Percentiles rank a stretch among this genome's conserved stretches.
phyloP scores from a whole-genome alignment of 2,113 vertebrate species.

The Tetraodon nigroviridis region DNA sequence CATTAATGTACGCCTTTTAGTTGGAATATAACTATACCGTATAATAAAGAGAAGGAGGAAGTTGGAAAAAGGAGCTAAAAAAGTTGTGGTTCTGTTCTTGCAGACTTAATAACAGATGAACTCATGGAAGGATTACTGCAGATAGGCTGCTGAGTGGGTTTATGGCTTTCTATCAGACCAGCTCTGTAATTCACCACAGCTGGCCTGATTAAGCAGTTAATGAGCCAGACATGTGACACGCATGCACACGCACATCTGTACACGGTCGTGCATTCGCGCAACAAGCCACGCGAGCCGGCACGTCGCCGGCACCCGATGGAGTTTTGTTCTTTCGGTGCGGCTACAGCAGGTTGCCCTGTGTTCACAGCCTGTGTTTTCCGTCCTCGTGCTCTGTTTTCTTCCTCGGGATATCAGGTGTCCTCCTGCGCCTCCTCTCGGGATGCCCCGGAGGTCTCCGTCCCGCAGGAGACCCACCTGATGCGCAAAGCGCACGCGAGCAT shows the following conservation, averaged over 20 bases:
- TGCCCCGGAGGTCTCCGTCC: constrained; percentile 16
- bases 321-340: neutral
- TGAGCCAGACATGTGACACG: constrained; percentile 38
- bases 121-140: constrained; percentile 62
- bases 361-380: constrained; percentile 10
- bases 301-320: too few species aligned
- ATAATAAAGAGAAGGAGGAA: neutral
- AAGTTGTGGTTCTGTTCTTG: constrained; percentile 19
- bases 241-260: neutral
- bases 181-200: constrained; percentile 56
- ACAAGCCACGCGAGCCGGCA: too few species aligned
- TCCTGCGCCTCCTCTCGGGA: neutral
- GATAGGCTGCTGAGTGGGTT: constrained; percentile 50
- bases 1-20: constrained; percentile 32
- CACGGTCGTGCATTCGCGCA: neutral
- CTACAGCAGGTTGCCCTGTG: constrained; percentile 17
- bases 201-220: constrained; percentile 56
- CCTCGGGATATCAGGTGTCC: neutral
- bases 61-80: constrained; percentile 30
- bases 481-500: constrained; percentile 21
- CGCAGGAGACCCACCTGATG: constrained; percentile 31
- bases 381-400: neutral
- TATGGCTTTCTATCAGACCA: constrained; percentile 53
- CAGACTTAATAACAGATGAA: constrained; percentile 53
- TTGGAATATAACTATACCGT: constrained; percentile 17